These are phyloP conservation scores for Leiothrix lutea DNA, from an alignment of 2,113 vertebrate species.

Conservation along the genomic window DNA sequence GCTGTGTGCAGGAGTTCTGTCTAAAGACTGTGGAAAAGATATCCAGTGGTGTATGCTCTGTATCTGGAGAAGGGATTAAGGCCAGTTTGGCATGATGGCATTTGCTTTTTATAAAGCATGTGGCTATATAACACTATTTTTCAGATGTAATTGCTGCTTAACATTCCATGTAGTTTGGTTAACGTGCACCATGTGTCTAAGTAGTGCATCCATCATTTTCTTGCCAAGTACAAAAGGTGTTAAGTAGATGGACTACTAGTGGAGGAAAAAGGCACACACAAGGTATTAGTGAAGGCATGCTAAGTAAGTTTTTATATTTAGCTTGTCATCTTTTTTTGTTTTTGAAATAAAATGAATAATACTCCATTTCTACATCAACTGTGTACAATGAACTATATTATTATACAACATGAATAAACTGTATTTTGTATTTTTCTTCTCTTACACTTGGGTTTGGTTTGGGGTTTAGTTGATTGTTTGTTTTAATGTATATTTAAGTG, in stretches of 20 bases:
- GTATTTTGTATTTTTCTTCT: neutral
- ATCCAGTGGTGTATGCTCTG: fast-evolving
- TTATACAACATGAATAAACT: neutral
- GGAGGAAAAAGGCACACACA: neutral
- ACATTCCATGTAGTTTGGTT: slow-evolving; percentile 32
- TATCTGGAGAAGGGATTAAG: slow-evolving; percentile 38
- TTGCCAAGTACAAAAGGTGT: slow-evolving; percentile 27
- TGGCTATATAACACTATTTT: neutral
- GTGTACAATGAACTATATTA: neutral
- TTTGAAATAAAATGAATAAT: neutral
- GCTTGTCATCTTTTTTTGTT: neutral
- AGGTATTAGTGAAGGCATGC: neutral
- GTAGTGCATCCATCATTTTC: neutral
- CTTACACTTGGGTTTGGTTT: neutral
- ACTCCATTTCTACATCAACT: neutral
- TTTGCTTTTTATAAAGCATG: slow-evolving; percentile 28
- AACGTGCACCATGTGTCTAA: slow-evolving; percentile 28
- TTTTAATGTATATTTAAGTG: neutral
- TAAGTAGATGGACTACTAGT: neutral
- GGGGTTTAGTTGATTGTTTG: neutral
- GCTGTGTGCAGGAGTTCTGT: neutral
- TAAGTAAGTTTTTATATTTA: neutral
- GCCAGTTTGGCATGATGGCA: neutral
- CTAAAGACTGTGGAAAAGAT: neutral
- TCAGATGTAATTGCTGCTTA: neutral